Percentiles rank a stretch among this genome's conserved stretches.
Evolutionary conservation across 2,888 invertebrate species (phyloP).

Genomic region (Anticlea derivata): DNA sequence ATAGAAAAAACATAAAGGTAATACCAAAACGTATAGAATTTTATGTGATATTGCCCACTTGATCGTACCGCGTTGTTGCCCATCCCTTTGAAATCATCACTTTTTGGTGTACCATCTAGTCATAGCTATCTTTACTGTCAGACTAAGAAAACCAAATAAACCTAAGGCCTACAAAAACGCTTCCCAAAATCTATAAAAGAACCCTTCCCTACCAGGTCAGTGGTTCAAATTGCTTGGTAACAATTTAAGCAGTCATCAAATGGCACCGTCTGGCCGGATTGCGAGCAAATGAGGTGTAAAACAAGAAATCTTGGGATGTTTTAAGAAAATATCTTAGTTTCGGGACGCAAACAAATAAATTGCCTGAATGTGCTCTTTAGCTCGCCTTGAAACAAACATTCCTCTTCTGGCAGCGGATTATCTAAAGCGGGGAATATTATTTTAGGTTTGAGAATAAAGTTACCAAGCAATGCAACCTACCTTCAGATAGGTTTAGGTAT

Average conservation of each 20-base stretch:
- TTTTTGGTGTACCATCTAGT: too few relatives aligned
- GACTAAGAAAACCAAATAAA: too few relatives aligned
- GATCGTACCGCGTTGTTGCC: too few relatives aligned
- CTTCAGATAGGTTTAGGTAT: too few relatives aligned
- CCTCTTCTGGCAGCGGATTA: conserved; percentile 36
- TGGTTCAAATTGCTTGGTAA: conserved; percentile 13
- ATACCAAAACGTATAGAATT: too few relatives aligned
- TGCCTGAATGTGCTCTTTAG: conserved; percentile 50
- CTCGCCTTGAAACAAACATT: conserved; percentile 43
- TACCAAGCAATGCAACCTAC: too few relatives aligned
- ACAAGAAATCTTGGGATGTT: conserved; percentile 59
- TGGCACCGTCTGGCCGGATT: conserved; percentile 40
- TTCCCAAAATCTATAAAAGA: conserved; percentile 15
- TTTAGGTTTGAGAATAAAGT: conserved; percentile 1
- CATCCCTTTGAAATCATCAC: too few relatives aligned
- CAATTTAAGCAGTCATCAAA: conserved; percentile 25
- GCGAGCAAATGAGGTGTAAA: conserved; percentile 65
- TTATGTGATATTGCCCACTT: too few relatives aligned
- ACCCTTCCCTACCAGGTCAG: conserved; percentile 14
- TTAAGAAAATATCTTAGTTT: conserved; percentile 58
- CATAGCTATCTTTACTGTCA: too few relatives aligned
- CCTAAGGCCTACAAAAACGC: background rate
- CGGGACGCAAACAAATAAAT: conserved; percentile 61
- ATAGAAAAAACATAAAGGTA: too few relatives aligned
- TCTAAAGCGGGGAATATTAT: conserved; percentile 35